Evolutionary conservation across 2,113 vertebrate species (phyloP), one percentile per base, ranked within the genome.

Genomic region (Notiomystis cincta): DNA sequence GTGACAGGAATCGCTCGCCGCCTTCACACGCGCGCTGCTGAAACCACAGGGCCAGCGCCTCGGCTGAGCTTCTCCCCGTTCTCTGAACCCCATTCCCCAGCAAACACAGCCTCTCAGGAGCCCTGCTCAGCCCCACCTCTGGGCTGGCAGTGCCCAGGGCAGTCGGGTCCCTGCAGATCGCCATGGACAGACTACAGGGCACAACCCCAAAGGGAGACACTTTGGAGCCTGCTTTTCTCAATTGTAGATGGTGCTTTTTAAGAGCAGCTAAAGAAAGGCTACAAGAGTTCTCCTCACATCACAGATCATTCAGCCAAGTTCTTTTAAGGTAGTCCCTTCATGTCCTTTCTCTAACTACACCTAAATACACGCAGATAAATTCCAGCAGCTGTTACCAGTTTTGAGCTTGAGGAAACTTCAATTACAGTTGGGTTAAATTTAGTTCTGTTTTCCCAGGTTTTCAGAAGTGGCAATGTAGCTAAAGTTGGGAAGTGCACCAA

Each of bases 11-110:
- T 23, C 2, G 5, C 69, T 44, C 5, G 2, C 6, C 51, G 33
- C 48, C 35, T 30, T 42, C 45, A 7, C 35, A 19, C 0, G 0
- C 45, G 19, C 10, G 0, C 40, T 31, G 62, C 50, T 33, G 40
- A 37, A 60, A 72, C 44, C 11, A 5, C 54, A 45, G 28, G 38
- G 60, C 40, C 62, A 69, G 40, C 10, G 16, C n/a, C 35, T 20
- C 2, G 2, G 25, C 53, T 56, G n/a, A 69, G 61, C 51, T 23
- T 35, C 16, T 33, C 45, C 48, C 7, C 1, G 0, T 5, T 9
- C 40, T 47, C 51, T 25, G 16, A 33, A 35, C 72, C 13, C 30
- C 20, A 37, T 40, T 71, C 42, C 65, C 27, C 19, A 28, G 53
- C 50, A 71, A 50, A 10, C 8, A 38, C 2, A 6, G 51, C 28